These are phyloP conservation scores for Amazona finschi DNA, from an alignment of 2,797 vertebrate species.

Conservation along the genomic window DNA sequence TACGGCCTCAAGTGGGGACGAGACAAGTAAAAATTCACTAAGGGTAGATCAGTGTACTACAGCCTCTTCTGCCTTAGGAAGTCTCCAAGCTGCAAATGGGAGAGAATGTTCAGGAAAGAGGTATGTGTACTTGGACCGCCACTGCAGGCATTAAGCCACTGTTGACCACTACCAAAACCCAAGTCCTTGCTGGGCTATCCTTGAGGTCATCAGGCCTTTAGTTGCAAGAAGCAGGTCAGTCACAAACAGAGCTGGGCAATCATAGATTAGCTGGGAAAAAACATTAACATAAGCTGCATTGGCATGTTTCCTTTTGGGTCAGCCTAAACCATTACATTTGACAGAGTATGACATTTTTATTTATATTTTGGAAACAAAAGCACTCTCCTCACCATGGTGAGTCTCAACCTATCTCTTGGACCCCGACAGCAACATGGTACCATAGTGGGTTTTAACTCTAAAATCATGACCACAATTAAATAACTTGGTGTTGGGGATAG, in stretches of 20 bases:
- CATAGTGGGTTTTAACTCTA: background rate
- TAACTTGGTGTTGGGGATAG: background rate
- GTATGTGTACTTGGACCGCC: background rate
- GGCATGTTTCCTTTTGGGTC: background rate
- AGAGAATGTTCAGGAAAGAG: background rate
- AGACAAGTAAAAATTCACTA: background rate
- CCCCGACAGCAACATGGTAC: background rate
- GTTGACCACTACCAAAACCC: background rate
- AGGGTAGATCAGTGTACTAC: background rate
- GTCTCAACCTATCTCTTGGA: background rate
- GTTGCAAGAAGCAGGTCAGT: background rate
- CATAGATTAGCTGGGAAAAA: background rate
- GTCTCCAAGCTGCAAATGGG: background rate
- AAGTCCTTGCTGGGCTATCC: background rate
- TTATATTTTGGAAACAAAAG: background rate
- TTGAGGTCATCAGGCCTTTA: background rate
- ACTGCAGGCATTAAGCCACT: background rate
- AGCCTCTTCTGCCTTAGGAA: background rate
- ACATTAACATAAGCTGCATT: background rate
- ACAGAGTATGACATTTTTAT: background rate
- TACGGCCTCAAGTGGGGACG: fast-evolving
- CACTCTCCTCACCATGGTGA: background rate
- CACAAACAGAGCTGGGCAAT: background rate
- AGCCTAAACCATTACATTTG: background rate
- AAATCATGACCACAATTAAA: background rate